phyloP scores from a whole-genome alignment of 1,140 invertebrate species.

The Octopus sinensis region DNA sequence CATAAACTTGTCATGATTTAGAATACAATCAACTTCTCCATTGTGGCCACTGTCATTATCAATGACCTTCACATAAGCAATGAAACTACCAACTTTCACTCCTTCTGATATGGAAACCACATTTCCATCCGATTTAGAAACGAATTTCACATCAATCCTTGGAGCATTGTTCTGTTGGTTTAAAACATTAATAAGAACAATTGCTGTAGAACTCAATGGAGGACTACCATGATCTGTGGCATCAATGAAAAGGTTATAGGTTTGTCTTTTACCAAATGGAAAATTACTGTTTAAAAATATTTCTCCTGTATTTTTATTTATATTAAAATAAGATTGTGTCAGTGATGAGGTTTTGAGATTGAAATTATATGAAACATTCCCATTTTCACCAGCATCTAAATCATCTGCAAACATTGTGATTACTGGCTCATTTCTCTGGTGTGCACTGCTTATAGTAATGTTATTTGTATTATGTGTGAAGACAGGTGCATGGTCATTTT shows the following conservation, averaged over 20 bases:
- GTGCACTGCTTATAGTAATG: conserved; percentile 45
- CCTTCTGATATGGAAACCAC: conserved; percentile 34
- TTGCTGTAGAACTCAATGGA: conserved; percentile 25
- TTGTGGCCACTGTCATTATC: conserved; percentile 49
- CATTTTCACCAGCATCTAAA: conserved; percentile 48
- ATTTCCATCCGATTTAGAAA: conserved; percentile 32
- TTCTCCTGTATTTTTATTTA: conserved; percentile 59
- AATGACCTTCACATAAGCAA: conserved; percentile 45
- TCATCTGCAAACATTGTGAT: conserved; percentile 40
- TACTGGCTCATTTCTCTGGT: conserved; percentile 31
- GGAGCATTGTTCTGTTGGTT: conserved; percentile 48
- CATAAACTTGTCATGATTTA: conserved; percentile 33
- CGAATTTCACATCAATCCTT: conserved; percentile 39
- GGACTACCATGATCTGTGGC: conserved; percentile 35
- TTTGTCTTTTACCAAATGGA: conserved; percentile 27
- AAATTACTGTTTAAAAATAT: conserved; percentile 26
- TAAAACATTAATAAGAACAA: conserved; percentile 39
- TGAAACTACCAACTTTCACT: conserved; percentile 34
- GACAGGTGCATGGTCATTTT: conserved; percentile 91
- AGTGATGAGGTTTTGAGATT: conserved; percentile 82
- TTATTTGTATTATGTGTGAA: conserved; percentile 63
- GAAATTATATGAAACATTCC: conserved; percentile 66
- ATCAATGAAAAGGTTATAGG: conserved; percentile 32
- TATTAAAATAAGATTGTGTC: conserved; percentile 78
- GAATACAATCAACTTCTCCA: conserved; percentile 39